phyloP scores from a whole-genome alignment of 1,140 invertebrate species.

The Pseudomyrmex cubaensis region DNA sequence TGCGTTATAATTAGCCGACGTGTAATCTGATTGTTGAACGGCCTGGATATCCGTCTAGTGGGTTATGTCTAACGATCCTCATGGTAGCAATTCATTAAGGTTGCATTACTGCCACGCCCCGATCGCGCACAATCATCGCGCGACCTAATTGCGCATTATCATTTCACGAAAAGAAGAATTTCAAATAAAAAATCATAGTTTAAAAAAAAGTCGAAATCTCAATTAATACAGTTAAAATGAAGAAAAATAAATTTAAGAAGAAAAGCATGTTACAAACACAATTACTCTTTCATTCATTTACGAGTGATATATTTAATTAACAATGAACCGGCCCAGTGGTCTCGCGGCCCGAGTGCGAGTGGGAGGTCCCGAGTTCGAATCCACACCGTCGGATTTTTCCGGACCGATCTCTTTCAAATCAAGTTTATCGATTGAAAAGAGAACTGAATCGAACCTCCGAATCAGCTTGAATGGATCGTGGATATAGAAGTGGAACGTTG shows the following conservation, averaged over 20 bases:
- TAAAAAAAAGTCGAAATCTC: neutral
- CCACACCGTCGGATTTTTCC: no score
- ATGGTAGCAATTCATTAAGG: conserved; percentile 82
- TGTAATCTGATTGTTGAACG: conserved; percentile 80
- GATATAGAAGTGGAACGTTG: no score
- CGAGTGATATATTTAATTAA: neutral
- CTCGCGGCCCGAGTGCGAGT: no score
- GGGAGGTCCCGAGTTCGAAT: no score
- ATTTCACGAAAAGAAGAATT: no score
- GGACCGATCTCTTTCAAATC: no score
- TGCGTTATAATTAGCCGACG: conserved; percentile 81
- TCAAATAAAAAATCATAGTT: neutral
- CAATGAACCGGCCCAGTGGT: neutral
- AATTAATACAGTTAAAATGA: neutral
- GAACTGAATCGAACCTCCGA: no score
- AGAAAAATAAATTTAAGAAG: no score
- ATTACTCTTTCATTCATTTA: neutral
- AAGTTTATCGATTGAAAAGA: no score
- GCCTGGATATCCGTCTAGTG: conserved; percentile 78
- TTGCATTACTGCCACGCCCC: conserved; percentile 59
- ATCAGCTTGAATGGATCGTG: no score
- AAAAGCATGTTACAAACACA: no score
- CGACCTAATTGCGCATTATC: conserved; percentile 53
- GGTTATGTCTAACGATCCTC: conserved; percentile 81
- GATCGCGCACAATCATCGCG: conserved; percentile 42